A percentile compares a stretch with the other conserved stretches of the same genome.
phyloP scores from a whole-genome alignment of 2,888 invertebrate species.

The Cantharis nigra region DNA sequence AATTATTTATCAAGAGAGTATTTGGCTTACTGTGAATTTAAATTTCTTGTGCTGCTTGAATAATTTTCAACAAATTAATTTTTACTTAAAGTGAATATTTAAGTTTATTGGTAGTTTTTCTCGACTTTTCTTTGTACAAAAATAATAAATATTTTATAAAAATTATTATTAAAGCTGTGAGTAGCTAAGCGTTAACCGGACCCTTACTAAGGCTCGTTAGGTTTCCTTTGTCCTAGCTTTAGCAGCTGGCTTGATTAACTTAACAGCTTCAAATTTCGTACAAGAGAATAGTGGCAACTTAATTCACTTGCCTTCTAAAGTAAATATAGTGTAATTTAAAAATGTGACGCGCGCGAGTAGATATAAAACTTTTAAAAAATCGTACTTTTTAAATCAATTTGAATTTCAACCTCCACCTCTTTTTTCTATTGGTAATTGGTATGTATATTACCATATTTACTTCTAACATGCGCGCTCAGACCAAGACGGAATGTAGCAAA shows the following conservation, averaged over 20 bases:
- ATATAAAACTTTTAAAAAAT: no score
- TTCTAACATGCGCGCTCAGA: no score
- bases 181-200: neutral
- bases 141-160: neutral
- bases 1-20: neutral
- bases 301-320: neutral
- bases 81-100: no score
- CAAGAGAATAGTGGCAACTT: neutral
- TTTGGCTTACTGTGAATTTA: neutral
- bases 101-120: neutral
- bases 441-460: no score
- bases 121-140: neutral
- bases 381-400: no score
- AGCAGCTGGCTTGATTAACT: neutral
- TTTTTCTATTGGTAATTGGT: no score
- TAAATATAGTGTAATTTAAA: neutral
- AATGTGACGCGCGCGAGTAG: neutral
- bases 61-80: no score
- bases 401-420: no score
- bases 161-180: neutral
- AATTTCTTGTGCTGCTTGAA: neutral
- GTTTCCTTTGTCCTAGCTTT: neutral
- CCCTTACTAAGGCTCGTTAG: neutral
- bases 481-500: no score
- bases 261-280: neutral